Evolutionary conservation across 2,113 vertebrate species (phyloP), one percentile per base, ranked within the genome.

Genomic region (Bostrychus sinensis): DNA sequence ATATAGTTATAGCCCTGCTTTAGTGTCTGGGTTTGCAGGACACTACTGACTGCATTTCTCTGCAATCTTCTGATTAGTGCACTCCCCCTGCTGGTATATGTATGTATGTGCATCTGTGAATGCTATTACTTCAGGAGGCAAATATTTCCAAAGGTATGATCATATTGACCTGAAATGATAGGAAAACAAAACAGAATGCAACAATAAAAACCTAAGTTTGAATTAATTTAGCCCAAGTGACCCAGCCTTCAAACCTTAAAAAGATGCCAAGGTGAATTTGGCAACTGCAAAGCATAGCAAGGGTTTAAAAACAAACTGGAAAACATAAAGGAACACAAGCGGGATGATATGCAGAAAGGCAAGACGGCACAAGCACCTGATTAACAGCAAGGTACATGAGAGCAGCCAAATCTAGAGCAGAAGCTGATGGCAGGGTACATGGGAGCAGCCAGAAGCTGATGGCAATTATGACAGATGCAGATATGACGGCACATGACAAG

Each of bases 211-310:
- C 25, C 48, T 28, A 23, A 51, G 25, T 17, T n/a, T 51, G 48
- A 51, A 26, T 14, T 1, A 7, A 4, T 3, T 28, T 3, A 17
- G 48, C 48, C 48, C 48, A 51, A 10, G 7, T 51, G 26, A 51
- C 16, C 23, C 9, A 17, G 14, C 7, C 25, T 5, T 28, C 23
- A 11, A 51, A 28, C 13, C 13, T 17, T 28, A 5, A 51, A 23
- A 23, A 51, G 25, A 51, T 17, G n/a, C n/a, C n/a, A 30, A 62
- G 46, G 48, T 57, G 45, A 23, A 66, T 53, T 45, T 63, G 36
- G 50, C 22, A 55, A 51, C 17, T 46, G 43, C 6, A 1, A 28
- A 2, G 25, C 57, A 7, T 10, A 7, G 45, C 42, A 7, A 46
- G 36, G 7, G 36, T 34, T 37, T n/a, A 38, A 32, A 30, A 34